Base-by-base conservation (phyloP, 2,888 invertebrate species). In the Heliconius aoede region DNA sequence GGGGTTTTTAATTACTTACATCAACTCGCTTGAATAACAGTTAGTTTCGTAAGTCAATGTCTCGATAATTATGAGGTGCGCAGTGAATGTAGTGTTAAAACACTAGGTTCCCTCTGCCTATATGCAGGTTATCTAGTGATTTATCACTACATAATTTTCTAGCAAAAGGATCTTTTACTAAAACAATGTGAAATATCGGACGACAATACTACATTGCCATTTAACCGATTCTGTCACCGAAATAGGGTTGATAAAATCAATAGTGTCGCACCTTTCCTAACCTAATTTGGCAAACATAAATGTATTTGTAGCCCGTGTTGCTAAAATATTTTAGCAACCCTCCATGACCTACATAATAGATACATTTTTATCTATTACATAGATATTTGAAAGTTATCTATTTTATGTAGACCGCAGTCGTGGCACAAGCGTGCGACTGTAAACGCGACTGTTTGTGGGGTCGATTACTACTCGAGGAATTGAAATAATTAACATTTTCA, bases 241-340 rank as follows among this genome's bases (percentile, higher is more conserved):
- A 74, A 67, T 64, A 46, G 61, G 60, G 61, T 60, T 68, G 51
- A 18, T 46, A 69, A 69, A 30, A 74, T 74, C 74, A 51, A 74
- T 69, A 69, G 24, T 30, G 62, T 69, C 60, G 18, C 60, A 68
- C 67, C 60, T 67, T 74, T 28, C 55, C 26, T 69, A 74, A 74
- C 40, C 28, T 32, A 61, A 69, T 69, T 61, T 69, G 51, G 30
- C 46, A 61, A 74, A 30, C 30, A 60, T 60, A 46, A 74, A 74
- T 74, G 24, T 68, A 69, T 74, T 74, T 69, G 68, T 60, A 46
- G 30, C 9, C 24, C 28, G 46, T 51, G 61, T 60, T 46, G 28
- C 60, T 69, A 61, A 69, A 68, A 21, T 69, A 46, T 30, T 67
- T 60, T 74, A 74, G 55, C 74, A 67, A 67, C 58, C 65, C 40